A percentile compares a stretch with the other conserved stretches of the same genome.
phyloP scores from a whole-genome alignment of 35 echinoderm and acorn worm species.

The Stichopus chloronotus region DNA sequence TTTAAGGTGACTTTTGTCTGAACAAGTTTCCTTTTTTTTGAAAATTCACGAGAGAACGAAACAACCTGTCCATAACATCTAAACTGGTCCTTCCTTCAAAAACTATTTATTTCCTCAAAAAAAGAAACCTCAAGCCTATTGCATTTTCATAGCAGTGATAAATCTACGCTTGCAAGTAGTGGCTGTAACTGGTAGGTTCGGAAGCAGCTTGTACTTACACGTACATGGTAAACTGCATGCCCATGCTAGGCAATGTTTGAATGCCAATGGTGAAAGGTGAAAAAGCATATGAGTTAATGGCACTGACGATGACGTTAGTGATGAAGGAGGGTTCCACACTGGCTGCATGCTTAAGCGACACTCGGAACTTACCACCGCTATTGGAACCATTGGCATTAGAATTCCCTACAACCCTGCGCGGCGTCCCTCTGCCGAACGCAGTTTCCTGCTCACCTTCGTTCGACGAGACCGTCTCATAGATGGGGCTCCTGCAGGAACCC shows the following conservation, averaged over 20 bases:
- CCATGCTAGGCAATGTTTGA: not conserved
- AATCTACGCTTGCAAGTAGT: too few relatives aligned
- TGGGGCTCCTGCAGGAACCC: slow-evolving; percentile 52
- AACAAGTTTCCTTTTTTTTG: too few relatives aligned
- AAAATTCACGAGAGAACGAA: not conserved
- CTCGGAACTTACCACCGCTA: slow-evolving; percentile 34
- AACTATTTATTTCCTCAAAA: too few relatives aligned
- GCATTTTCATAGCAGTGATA: too few relatives aligned
- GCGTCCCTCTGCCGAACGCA: slow-evolving; percentile 46
- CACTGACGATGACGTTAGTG: not conserved
- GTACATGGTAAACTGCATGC: not conserved
- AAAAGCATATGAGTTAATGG: slow-evolving; percentile 51
- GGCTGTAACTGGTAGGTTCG: not conserved
- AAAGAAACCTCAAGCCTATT: too few relatives aligned
- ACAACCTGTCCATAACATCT: too few relatives aligned
- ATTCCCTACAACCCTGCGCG: slow-evolving; percentile 41
- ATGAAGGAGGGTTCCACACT: slow-evolving; percentile 29
- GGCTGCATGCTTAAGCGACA: slow-evolving; percentile 2
- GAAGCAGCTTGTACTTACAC: not conserved
- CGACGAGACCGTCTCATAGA: slow-evolving; percentile 57
- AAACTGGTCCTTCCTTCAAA: too few relatives aligned
- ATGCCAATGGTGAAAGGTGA: not conserved
- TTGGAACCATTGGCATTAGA: slow-evolving; percentile 56
- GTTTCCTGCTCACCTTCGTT: slow-evolving; percentile 59
- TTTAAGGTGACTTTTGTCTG: too few relatives aligned